phyloP scores from a whole-genome alignment of 2,113 vertebrate species.

The Taxidea taxus region DNA sequence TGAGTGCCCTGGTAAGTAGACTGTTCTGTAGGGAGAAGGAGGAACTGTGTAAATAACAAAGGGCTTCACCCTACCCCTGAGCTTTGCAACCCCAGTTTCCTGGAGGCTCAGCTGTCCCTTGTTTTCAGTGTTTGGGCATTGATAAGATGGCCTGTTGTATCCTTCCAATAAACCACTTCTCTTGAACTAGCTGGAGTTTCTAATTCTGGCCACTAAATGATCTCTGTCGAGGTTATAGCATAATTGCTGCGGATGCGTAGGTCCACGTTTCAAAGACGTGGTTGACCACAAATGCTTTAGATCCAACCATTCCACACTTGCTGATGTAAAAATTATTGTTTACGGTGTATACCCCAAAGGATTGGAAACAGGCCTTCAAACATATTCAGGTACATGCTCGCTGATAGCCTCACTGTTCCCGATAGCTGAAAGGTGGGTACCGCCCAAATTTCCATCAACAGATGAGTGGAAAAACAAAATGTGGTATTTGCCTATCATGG shows the following conservation, averaged over 20 bases:
- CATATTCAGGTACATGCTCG: too few species aligned
- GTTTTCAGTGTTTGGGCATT: background rate
- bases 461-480: background rate
- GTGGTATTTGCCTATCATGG: background rate
- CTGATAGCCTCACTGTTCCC: background rate
- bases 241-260: background rate
- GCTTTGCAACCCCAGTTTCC: background rate
- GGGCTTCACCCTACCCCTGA: background rate
- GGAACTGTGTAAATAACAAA: background rate
- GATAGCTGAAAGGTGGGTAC: too few species aligned
- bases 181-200: background rate
- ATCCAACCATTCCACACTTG: background rate
- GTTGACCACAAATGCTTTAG: background rate
- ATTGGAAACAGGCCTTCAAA: background rate
- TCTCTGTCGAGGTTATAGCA: background rate
- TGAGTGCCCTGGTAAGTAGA: background rate
- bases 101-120: background rate
- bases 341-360: too few species aligned
- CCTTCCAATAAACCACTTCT: background rate
- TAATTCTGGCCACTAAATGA: background rate
- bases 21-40: background rate
- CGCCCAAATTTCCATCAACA: background rate
- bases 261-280: background rate
- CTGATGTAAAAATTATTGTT: background rate
- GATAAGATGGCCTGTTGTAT: background rate